Conservation (phyloP, 1,140 invertebrate species). For the Potamilus streckersoni region DNA sequence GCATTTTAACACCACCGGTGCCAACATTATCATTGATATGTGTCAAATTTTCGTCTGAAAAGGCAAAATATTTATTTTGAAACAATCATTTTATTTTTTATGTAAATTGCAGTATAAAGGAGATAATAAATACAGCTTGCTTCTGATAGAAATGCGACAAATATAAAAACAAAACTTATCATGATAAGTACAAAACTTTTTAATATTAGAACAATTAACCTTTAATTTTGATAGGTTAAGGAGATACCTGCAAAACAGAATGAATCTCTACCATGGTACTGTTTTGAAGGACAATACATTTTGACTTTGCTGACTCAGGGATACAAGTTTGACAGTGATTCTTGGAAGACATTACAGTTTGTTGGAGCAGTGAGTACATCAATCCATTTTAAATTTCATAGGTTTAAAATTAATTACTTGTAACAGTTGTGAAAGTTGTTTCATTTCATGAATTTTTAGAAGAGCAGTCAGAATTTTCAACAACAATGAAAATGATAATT, state of each 20-base stretch:
- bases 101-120: neutral
- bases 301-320: constrained; percentile 59
- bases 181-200: neutral
- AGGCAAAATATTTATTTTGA: too few species aligned
- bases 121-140: neutral
- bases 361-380: constrained; percentile 56
- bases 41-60: too few species aligned
- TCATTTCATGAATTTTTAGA: too few species aligned
- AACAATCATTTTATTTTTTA: neutral
- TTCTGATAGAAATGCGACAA: neutral
- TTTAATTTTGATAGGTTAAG: constrained; percentile 34
- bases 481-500: too few species aligned
- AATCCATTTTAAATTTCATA: too few species aligned
- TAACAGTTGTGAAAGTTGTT: too few species aligned
- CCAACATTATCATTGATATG: too few species aligned
- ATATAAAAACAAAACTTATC: neutral
- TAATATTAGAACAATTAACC: neutral
- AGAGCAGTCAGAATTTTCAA: too few species aligned
- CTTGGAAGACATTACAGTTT: constrained; percentile 66
- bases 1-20: too few species aligned
- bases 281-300: constrained; percentile 66
- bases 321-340: constrained; percentile 64
- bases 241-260: constrained; percentile 29
- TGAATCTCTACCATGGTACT: constrained; percentile 49
- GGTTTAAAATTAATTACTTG: too few species aligned